A percentile compares a stretch with the other conserved stretches of the same genome.
These are phyloP conservation scores for Parasteatoda lunata DNA, from an alignment of 2,888 invertebrate genomes.

Conservation along the genomic window DNA sequence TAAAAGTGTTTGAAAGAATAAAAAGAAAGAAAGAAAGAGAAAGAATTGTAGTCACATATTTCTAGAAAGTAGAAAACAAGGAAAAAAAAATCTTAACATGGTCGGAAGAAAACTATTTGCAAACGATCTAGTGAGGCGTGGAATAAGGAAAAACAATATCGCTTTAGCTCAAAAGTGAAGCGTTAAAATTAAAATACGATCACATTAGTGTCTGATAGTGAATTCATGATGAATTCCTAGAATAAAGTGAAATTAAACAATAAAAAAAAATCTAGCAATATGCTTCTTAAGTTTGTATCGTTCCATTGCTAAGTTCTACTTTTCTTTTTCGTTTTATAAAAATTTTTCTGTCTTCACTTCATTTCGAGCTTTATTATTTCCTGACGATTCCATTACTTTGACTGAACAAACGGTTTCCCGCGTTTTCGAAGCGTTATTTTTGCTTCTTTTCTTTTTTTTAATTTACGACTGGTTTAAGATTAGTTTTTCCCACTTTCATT, in stretches of 20 bases:
- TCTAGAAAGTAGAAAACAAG: too few species aligned
- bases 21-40: too few species aligned
- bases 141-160: conserved; percentile 26
- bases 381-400: conserved; percentile 36
- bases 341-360: conserved; percentile 18
- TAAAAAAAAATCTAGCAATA: conserved; percentile 42
- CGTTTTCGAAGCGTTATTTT: not conserved
- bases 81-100: too few species aligned
- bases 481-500: not conserved
- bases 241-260: not conserved
- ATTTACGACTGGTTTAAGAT: not conserved
- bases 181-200: conserved; percentile 30
- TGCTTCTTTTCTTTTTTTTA: not conserved
- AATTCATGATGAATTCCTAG: conserved; percentile 15
- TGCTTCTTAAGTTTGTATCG: conserved; percentile 15
- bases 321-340: conserved; percentile 7
- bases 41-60: too few species aligned
- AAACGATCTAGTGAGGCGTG: not conserved
- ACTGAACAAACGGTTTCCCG: conserved; percentile 25
- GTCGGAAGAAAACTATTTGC: too few species aligned
- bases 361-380: conserved; percentile 44
- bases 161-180: conserved; percentile 14
- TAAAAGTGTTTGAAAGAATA: too few species aligned
- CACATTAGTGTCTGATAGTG: conserved; percentile 24
- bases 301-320: conserved; percentile 24